A percentile compares a stretch with the other conserved stretches of the same genome.
Evolutionary conservation across 2,797 vertebrate species (phyloP).

Genomic region (Myiothlypis coronata): DNA sequence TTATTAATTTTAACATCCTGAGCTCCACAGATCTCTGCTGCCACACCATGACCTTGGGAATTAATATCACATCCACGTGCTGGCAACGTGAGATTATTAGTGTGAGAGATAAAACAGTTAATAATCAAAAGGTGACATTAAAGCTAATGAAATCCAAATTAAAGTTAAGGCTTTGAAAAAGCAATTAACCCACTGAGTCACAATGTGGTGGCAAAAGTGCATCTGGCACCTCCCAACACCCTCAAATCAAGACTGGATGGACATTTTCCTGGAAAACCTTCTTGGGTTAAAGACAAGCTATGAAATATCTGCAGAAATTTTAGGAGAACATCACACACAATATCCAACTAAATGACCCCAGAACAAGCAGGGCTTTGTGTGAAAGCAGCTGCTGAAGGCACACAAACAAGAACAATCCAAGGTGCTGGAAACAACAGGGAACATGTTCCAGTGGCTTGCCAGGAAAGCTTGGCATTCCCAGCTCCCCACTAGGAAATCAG

Average conservation of each 20-base stretch:
- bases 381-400: neutral
- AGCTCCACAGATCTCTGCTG: neutral
- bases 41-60: neutral
- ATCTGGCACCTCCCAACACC: neutral
- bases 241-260: neutral
- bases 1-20: neutral
- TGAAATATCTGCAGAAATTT: accelerated
- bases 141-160: neutral
- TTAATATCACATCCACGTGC: neutral
- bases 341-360: neutral
- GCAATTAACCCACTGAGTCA: neutral
- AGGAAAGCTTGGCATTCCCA: neutral
- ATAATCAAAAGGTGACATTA: neutral
- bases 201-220: neutral
- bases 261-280: neutral
- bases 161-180: neutral
- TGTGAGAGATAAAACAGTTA: neutral
- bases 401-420: neutral
- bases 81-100: neutral
- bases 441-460: neutral
- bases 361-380: neutral
- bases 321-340: neutral
- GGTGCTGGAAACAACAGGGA: neutral
- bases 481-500: neutral
- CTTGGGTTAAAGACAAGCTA: neutral